A percentile compares a stretch with the other conserved stretches of the same genome.
These are phyloP conservation scores for Acrossocheilus wenchowensis DNA, from an alignment of 2,797 vertebrate genomes.

Conservation along the genomic window DNA sequence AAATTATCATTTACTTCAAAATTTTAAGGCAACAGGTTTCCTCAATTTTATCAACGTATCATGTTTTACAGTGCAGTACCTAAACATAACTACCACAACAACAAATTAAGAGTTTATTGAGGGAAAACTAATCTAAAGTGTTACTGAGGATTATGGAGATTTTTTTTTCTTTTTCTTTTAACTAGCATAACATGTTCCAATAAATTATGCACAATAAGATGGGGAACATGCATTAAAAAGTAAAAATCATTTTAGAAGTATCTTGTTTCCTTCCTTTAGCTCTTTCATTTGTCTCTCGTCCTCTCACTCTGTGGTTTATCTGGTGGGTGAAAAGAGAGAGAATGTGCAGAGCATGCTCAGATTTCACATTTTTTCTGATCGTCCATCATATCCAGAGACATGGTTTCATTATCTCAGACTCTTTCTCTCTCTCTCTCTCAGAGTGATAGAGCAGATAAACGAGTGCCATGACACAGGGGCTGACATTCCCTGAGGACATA, in stretches of 20 bases:
- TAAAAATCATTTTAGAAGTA: not conserved
- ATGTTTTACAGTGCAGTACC: not conserved
- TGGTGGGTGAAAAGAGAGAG: conserved; percentile 50
- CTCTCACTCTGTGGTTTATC: conserved; percentile 45
- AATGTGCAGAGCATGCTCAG: conserved; percentile 68
- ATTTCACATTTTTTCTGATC: conserved; percentile 64
- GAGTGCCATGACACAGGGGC: conserved; percentile 18
- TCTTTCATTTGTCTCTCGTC: not conserved
- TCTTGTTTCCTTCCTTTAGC: not conserved
- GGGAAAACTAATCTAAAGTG: not conserved
- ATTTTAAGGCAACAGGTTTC: too few relatives aligned
- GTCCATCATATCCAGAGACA: conserved; percentile 73
- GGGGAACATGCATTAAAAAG: not conserved
- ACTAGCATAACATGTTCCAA: not conserved
- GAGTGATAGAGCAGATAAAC: conserved; percentile 33
- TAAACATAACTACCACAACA: not conserved
- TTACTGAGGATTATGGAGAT: not conserved
- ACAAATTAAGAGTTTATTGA: not conserved
- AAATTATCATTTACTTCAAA: too few relatives aligned
- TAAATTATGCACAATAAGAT: not conserved
- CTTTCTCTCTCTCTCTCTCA: conserved; percentile 1
- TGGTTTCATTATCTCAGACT: conserved; percentile 57
- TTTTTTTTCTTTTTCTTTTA: not conserved
- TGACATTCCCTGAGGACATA: conserved; percentile 28
- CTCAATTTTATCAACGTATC: too few relatives aligned